phyloP scores from a whole-genome alignment of 2,113 vertebrate genomes.

The Zosterops hypoxanthus region DNA sequence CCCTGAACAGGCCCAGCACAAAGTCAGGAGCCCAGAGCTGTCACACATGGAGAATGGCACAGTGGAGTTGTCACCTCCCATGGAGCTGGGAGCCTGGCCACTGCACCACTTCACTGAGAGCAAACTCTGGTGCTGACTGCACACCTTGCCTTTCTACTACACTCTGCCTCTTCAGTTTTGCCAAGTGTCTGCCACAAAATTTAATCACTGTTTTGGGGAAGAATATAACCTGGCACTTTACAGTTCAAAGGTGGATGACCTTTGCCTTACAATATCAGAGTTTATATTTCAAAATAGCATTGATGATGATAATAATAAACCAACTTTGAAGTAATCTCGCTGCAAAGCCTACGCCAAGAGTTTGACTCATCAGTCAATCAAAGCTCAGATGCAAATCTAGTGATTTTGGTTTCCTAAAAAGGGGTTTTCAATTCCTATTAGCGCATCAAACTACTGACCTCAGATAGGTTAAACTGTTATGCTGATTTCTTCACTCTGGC shows the following conservation, averaged over 20 bases:
- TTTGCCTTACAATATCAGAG: neutral
- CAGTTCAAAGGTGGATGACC: neutral
- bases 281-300: slow-evolving; percentile 24
- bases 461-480: neutral
- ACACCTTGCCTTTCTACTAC: neutral
- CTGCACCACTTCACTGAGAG: accelerated
- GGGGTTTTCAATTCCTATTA: neutral
- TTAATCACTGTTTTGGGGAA: neutral
- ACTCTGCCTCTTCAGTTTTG: neutral
- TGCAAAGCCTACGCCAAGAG: slow-evolving; percentile 22
- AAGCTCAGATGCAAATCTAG: slow-evolving; percentile 17
- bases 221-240: neutral
- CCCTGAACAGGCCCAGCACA: neutral
- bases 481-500: neutral
- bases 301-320: slow-evolving; percentile 19
- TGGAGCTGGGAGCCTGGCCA: neutral
- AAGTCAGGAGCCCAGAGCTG: neutral
- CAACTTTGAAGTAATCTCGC: slow-evolving; percentile 24
- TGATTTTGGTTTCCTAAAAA: neutral
- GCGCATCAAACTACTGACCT: neutral
- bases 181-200: neutral
- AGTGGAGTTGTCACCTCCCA: neutral
- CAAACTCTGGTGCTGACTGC: neutral
- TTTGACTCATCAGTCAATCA: slow-evolving; percentile 59
- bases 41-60: accelerated